A percentile compares a stretch with the other conserved stretches of the same genome.
Evolutionary conservation across 1,140 invertebrate species (phyloP).

Genomic region (Drosophila albomicans): DNA sequence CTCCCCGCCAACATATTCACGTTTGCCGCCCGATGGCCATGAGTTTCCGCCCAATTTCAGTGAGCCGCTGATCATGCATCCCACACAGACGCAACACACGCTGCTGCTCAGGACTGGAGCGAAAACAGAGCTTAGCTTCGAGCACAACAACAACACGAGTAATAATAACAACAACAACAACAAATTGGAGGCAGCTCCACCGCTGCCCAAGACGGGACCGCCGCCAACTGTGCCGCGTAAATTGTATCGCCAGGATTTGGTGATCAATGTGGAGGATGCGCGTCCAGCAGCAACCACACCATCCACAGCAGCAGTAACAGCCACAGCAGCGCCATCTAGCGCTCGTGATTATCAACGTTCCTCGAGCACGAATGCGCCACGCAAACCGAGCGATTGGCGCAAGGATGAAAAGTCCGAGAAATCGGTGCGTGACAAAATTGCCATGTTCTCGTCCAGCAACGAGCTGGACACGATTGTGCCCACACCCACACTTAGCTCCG

Average conservation of each 20-base stretch:
- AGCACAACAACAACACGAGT: conserved; percentile 34
- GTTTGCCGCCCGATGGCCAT: conserved; percentile 94
- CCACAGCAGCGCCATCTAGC: conserved; percentile 29
- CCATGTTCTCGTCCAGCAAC: conserved; percentile 90
- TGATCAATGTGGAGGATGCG: conserved; percentile 78
- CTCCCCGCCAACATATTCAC: conserved; percentile 86
- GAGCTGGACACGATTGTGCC: conserved; percentile 65
- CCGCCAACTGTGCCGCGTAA: conserved; percentile 78
- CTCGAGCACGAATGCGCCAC: conserved; percentile 59
- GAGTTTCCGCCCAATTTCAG: conserved; percentile 92
- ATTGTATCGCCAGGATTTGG: conserved; percentile 79
- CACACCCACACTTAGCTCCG: conserved; percentile 24
- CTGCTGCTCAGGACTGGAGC: conserved; percentile 40
- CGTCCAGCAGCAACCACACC: conserved; percentile 21
- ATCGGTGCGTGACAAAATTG: conserved; percentile 94
- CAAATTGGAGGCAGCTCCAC: conserved; percentile 62
- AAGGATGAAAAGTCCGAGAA: conserved; percentile 91
- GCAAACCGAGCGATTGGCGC: conserved; percentile 85
- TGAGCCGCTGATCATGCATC: conserved; percentile 86
- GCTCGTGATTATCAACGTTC: conserved; percentile 77
- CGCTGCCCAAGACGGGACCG: conserved; percentile 78
- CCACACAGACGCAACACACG: conserved; percentile 36
- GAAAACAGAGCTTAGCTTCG: conserved; percentile 43
- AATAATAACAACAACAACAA: conserved; percentile 43
- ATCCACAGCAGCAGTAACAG: background rate